Evolutionary conservation across 2,888 invertebrate genomes (phyloP).

Genomic region (Rambutsinella grinnellia): DNA sequence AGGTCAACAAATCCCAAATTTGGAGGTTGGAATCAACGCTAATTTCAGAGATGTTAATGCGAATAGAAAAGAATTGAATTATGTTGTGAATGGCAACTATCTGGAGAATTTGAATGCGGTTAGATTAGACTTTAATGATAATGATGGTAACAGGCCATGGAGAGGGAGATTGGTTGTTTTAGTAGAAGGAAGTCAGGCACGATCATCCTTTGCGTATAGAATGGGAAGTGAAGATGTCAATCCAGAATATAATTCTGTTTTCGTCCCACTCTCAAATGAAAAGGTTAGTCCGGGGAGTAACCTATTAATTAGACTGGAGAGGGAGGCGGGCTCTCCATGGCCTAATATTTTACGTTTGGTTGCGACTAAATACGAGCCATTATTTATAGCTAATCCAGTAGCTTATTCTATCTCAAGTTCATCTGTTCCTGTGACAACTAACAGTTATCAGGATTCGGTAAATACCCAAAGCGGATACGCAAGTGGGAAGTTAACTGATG

Average conservation of each 20-base stretch:
- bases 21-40: not conserved
- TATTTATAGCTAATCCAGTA: not conserved
- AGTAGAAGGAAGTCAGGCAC: not conserved
- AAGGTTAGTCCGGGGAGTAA: not conserved
- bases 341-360: slow-evolving; percentile 5
- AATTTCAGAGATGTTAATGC: not conserved
- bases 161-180: slow-evolving; percentile 3
- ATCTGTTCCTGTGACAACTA: not conserved
- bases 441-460: not conserved
- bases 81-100: not conserved
- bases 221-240: not conserved
- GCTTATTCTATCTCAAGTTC: not conserved
- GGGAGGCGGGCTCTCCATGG: not conserved
- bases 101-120: not conserved
- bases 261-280: slow-evolving; percentile 6
- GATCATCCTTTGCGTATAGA: slow-evolving; percentile 4
- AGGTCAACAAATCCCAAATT: not conserved
- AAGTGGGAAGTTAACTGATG: slow-evolving; percentile 14
- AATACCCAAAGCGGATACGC: not conserved
- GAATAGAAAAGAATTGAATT: not conserved
- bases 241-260: not conserved
- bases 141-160: not conserved
- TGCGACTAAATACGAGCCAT: slow-evolving; percentile 8
- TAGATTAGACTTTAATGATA: slow-evolving; percentile 11
- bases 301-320: not conserved